Base-by-base conservation (phyloP, 2,113 vertebrate genomes). In the Oenanthe melanoleuca region DNA sequence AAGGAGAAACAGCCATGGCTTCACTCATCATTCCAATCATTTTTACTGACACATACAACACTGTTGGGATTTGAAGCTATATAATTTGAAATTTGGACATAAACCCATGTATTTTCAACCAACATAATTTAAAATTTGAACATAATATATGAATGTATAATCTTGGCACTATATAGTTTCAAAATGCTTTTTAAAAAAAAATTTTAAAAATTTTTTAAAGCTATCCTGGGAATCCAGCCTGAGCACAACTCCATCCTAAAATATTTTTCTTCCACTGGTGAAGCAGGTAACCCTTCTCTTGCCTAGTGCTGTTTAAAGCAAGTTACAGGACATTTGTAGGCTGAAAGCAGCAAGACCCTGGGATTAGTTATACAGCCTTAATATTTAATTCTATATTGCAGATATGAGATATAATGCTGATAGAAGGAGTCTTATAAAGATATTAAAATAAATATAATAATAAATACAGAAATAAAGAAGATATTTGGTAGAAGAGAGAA, bases 11-110 rank as follows among this genome's bases (percentile, higher is more conserved):
- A 83, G 64, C 12, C 55, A 37, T 21, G 31, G 10, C 55, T 92
- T 3, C 20, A 16, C 49, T 10, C 15, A 65, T 25, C 25, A 77
- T 37, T 81, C 7, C 0, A 1, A 24, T 44, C 2, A 6, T 66
- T 92, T 91, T 74, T 80, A 65, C 38, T 61, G 63, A 53, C 9
- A 69, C 17, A 38, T 12, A 14, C 5, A 83, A 53, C 29, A 11
- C 3, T 44, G 31, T 0, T 0, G 1, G 24, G 49, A 65, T 75
- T 88, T 72, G 40, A 82, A 90, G 38, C 8, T 10, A 5, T 16
- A 5, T 4, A 26, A 26, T 60, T 52, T 72, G 73, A 72, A 72
- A 40, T 40, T 81, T 69, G 14, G 53, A 47, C n/a, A n/a, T 45
- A 67, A 74, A 61, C 31, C 29, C 16, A 26, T 42, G 21, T 44